These are phyloP conservation scores for Cryptus armator DNA, from an alignment of 2,888 invertebrate genomes.

Conservation along the genomic window DNA sequence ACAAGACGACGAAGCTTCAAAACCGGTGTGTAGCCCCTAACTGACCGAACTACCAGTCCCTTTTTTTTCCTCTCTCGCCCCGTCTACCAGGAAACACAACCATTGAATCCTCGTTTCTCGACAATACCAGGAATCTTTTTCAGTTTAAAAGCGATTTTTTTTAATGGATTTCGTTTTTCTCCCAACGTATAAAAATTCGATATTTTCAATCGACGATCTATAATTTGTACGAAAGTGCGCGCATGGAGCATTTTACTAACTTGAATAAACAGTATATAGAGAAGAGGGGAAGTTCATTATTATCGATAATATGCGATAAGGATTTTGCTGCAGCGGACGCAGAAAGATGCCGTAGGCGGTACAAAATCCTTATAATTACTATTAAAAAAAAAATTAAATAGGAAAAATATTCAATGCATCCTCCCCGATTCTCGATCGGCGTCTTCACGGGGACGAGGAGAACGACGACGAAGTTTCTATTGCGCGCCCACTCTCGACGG, in stretches of 20 bases:
- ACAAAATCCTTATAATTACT: slow-evolving; percentile 14
- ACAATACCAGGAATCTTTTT: neutral
- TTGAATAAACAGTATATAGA: neutral
- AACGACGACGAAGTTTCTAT: slow-evolving; percentile 30
- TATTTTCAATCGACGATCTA: neutral
- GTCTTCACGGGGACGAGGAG: slow-evolving; percentile 3
- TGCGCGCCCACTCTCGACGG: slow-evolving; percentile 54
- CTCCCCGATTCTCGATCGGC: neutral
- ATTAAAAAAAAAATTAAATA: neutral
- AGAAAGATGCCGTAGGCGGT: neutral
- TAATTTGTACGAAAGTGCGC: neutral
- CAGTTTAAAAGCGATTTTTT: neutral
- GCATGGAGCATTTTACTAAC: neutral
- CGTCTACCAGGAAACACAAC: slow-evolving; percentile 37
- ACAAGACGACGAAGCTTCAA: slow-evolving; percentile 24
- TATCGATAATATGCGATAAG: slow-evolving; percentile 20
- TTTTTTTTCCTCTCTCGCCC: slow-evolving; percentile 28
- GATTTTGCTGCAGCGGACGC: neutral
- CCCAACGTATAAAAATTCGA: neutral
- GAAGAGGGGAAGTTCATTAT: neutral
- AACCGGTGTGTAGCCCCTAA: slow-evolving; percentile 48
- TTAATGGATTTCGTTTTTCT: neutral
- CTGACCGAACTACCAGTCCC: slow-evolving; percentile 48
- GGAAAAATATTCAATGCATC: neutral
- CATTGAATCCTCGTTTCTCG: neutral